A percentile compares a stretch with the other conserved stretches of the same genome.
These are phyloP conservation scores for Magallana nippona DNA, from an alignment of 2,888 invertebrate species.

Conservation along the genomic window DNA sequence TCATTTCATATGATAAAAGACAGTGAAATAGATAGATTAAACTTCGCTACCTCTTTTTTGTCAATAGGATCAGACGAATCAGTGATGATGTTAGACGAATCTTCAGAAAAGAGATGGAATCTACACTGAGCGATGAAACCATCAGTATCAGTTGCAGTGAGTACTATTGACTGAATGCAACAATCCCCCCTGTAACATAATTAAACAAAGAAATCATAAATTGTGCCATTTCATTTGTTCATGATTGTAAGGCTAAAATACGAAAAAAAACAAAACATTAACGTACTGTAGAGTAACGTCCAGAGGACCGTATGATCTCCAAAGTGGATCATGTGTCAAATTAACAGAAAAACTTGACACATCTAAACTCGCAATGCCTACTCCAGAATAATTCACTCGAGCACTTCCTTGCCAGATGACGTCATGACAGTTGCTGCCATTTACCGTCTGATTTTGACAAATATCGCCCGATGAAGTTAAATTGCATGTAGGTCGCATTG, in stretches of 20 bases:
- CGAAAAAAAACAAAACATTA: no score
- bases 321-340: not conserved
- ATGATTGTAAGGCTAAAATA: not conserved
- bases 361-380: not conserved
- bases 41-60: no score
- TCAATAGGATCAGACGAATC: not conserved
- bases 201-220: not conserved
- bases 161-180: not conserved
- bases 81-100: not conserved
- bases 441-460: not conserved
- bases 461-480: not conserved
- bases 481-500: not conserved
- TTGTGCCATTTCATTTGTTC: not conserved
- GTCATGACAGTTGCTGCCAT: not conserved
- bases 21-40: no score
- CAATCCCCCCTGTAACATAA: not conserved
- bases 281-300: not conserved
- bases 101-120: not conserved
- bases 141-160: not conserved
- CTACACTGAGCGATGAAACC: conserved; percentile 1
- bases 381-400: not conserved
- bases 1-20: no score
- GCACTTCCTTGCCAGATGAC: not conserved
- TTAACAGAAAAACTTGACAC: conserved; percentile 1
- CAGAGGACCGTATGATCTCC: not conserved